Evolutionary conservation across 1,140 invertebrate genomes (phyloP), one percentile per base, ranked within the genome.

Genomic region (Macrobrachium nipponense): DNA sequence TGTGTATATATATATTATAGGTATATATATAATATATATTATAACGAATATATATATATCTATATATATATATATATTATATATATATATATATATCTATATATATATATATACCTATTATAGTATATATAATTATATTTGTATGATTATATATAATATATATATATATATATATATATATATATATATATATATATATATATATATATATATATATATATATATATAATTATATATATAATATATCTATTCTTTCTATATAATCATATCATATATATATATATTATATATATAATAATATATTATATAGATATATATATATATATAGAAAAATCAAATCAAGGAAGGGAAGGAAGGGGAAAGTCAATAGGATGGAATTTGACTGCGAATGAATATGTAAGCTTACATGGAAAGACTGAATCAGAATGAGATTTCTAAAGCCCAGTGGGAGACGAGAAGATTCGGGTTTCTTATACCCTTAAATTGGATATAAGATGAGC

Each of bases 51-150:
- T 36, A 36, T 36, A n/a, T n/a, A n/a, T n/a, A n/a, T n/a, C n/a
- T n/a, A n/a, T n/a, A 66, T 66, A 66, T 66, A 66, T 66, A 66
- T 66, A 78, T 61, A 51, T 77, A 77, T 77, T 77, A 77, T 77
- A 59, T 77, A 77, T 77, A 77, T 77, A 51, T 60, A 77, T 77
- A 51, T 77, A 51, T 77, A 77, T 77, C 5, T 77, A 76, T 76
- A 43, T 58, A 76, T 76, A 15, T 76, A 36, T 76, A 20, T 76
- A 36, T 58, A 20, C 4, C 1, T 36, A 36, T 36, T 36, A 36
- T 36, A 36, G n/a, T 36, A 36, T 36, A 36, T 36, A 36, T 36
- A 36, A 2, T 2, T 36, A 36, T 36, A 36, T n/a, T n/a, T 36
- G 4, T 36, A 36, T 36, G n/a, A n/a, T n/a, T 66, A 66, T 66